Evolutionary conservation across 2,888 invertebrate genomes (phyloP), one percentile per base, ranked within the genome.

Genomic region (Cremastinae sp.): DNA sequence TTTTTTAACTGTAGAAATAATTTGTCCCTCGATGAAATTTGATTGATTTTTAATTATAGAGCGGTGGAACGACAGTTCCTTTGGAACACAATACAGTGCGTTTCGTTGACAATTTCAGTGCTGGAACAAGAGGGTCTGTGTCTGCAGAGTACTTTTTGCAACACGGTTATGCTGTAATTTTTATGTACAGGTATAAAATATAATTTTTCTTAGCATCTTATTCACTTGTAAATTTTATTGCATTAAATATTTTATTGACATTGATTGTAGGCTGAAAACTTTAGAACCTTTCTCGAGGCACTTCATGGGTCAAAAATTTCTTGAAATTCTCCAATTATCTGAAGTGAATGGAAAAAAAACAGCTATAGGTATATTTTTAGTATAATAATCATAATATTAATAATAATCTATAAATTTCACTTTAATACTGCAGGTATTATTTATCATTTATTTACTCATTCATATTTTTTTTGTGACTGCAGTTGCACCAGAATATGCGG

Each of bases 41-140:
- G n/a, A 54, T 54, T 54, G 49, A 49, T 22, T 7, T 49, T 64
- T 79, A 54, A 59, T 61, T 70, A 36, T 90, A 95, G 96, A 98
- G 98, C 75, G 99, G 99, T 43, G 99, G 99, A 66, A 99, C 99
- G 2, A 97, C 97, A 41, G 97, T 98, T 3, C 99, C 99, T 0
- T 90, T 99, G 69, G 99, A 99, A 88, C 97, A 97, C 89, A 97
- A 98, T 88, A 98, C 98, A 0, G 99, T 99, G 0, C 93, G 99
- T 61, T 99, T 97, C 90, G 97, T 99, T 68, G 99, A 99, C 90
- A 99, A 99, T 92, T 99, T 99, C 90, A 99, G 98, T 90, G 96
- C 97, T 14, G 99, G 99, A 53, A 97, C 96, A 0, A 92, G 99
- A 80, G 99, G 99, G 18, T 94, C 99, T 0, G 94, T 97, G 0